A percentile compares a stretch with the other conserved stretches of the same genome.
These are phyloP conservation scores for Halotydeus destructor DNA, from an alignment of 1,140 invertebrate species.

Conservation along the genomic window DNA sequence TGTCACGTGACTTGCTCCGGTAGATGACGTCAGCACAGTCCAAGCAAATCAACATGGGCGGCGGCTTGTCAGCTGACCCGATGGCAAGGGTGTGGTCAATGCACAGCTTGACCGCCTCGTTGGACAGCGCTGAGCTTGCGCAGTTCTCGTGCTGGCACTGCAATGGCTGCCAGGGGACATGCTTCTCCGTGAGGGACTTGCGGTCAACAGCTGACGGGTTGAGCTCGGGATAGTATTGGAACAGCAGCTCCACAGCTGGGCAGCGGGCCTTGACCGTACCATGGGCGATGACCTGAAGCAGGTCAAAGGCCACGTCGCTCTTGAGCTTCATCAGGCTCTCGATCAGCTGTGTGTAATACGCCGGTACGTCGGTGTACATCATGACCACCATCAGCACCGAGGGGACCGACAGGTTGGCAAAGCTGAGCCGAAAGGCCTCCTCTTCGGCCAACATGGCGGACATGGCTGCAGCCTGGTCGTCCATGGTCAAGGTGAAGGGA, in stretches of 20 bases:
- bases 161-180: conserved; percentile 18
- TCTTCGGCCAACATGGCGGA: neutral
- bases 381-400: conserved; percentile 93
- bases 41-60: conserved; percentile 83
- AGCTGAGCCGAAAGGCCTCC: conserved; percentile 25
- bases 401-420: conserved; percentile 67
- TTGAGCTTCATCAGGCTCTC: conserved; percentile 87
- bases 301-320: conserved; percentile 64
- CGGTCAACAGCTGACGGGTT: conserved; percentile 72
- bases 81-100: conserved; percentile 31
- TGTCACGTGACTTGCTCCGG: conserved; percentile 38
- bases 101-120: conserved; percentile 28
- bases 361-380: conserved; percentile 78
- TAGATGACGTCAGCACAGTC: conserved; percentile 82
- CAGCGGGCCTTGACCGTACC: conserved; percentile 72
- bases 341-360: conserved; percentile 77
- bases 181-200: conserved; percentile 59
- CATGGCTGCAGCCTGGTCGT: too few relatives aligned
- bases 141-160: conserved; percentile 22
- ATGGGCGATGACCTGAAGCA: conserved; percentile 88
- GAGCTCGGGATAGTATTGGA: conserved; percentile 98
- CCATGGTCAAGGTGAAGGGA: conserved; percentile 67
- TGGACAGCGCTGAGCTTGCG: conserved; percentile 14
- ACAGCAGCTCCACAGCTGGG: conserved; percentile 83
- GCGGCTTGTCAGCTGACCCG: conserved; percentile 48